Conservation (phyloP, 2,113 vertebrate genomes). For the Perccottus glenii region DNA sequence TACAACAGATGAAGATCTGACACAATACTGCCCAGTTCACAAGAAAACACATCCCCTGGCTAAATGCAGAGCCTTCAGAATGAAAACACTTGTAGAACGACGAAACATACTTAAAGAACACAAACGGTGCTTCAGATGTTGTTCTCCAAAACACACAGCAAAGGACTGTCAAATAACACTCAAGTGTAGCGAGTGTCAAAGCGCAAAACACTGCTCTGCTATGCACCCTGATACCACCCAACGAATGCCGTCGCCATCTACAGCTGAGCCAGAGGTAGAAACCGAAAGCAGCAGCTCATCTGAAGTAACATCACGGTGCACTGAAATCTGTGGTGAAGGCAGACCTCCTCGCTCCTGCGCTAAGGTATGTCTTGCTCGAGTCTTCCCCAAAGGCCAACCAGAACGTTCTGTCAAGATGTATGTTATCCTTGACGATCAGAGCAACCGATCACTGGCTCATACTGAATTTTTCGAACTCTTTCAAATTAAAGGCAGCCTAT, state of each 20-base stretch:
- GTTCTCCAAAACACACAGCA: not conserved
- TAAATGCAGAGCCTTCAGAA: constrained; percentile 32
- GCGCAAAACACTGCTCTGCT: constrained; percentile 13
- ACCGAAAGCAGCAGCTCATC: not conserved
- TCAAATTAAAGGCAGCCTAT: not conserved
- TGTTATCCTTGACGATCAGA: constrained; percentile 25
- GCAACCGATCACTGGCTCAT: constrained; percentile 17
- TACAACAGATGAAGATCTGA: not conserved
- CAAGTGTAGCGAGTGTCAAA: constrained; percentile 24
- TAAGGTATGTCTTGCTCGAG: constrained; percentile 23
- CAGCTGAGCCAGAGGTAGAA: not conserved
- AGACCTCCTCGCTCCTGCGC: constrained; percentile 2
- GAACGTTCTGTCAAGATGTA: constrained; percentile 21
- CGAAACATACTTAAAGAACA: constrained; percentile 18
- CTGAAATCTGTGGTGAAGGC: constrained; percentile 25
- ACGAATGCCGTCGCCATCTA: not conserved
- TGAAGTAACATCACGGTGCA: constrained; percentile 26
- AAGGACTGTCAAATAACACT: not conserved
- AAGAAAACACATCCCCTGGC: constrained; percentile 24
- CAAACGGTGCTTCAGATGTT: constrained; percentile 22
- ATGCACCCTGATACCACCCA: constrained; percentile 9
- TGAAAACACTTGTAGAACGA: constrained; percentile 17
- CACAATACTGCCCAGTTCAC: constrained; percentile 22
- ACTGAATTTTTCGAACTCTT: constrained; percentile 32
- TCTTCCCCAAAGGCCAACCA: constrained; percentile 12